Base-by-base conservation (phyloP, 1,140 invertebrate genomes). In the Drosophila setifemur region DNA sequence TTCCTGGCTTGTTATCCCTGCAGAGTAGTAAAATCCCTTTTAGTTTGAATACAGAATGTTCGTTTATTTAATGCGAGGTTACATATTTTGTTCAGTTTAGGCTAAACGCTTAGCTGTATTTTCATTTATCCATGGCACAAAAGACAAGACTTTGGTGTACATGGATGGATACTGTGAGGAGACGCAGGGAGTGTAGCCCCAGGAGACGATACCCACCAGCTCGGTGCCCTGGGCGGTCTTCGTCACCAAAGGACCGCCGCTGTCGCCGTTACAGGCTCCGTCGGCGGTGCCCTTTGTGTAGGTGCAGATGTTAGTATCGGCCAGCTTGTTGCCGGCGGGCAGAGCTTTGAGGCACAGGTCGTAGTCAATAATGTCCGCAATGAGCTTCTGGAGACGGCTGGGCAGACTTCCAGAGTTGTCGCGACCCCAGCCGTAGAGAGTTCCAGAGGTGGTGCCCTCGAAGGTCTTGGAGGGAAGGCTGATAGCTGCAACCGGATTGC, bases 181-280 rank as follows among this genome's bases (percentile, higher is more conserved):
- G 3, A 93, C 93, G 61, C 95, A 95, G 43, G 95, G 95, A 2
- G 92, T 91, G 18, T 93, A 89, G 4, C 95, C 95, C 94, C 94
- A 96, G 1, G 95, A 96, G 0, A 95, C 95, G 14, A 95, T 90
- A 11, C 95, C 95, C 25, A 95, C 64, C 11, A 19, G 53, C 33
- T 58, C 12, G n/a, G 1, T 39, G 3, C 40, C 64, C 5, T 89
- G 66, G n/a, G 6, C 0, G 2, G 7, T 16, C 9, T 14, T 25
- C 9, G 1, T 39, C n/a, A 92, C 90, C 25, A 94, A 72, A 1
- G 94, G 94, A 42, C 94, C 93, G 44, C 94, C 94, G 12, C 93
- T 94, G 79, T 95, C 94, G 35, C 93, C 93, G 48, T 90, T 92
- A 88, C 94, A 94, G 14, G 93, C 92, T 35, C 92, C 92, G 12